These are phyloP conservation scores for Hoplostethus mediterraneus DNA, from an alignment of 2,797 vertebrate species.

Conservation along the genomic window DNA sequence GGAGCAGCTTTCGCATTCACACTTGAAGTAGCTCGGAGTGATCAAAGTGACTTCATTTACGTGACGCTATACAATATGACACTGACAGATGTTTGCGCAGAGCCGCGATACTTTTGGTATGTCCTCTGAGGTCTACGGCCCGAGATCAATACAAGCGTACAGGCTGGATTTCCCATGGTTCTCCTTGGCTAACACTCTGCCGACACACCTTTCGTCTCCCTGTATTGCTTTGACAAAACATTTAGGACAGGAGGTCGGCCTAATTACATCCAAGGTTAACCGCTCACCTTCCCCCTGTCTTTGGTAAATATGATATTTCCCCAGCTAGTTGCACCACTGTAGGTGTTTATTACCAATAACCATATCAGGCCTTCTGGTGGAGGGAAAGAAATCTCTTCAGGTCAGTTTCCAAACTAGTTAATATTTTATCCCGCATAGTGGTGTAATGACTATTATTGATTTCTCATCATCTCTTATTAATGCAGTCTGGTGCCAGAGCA, in stretches of 20 bases:
- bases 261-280: constrained; percentile 70
- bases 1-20: constrained; percentile 63
- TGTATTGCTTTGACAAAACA: constrained; percentile 33
- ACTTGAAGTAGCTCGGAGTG: constrained; percentile 66
- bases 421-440: constrained; percentile 83
- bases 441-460: constrained; percentile 84
- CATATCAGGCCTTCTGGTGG: constrained; percentile 58
- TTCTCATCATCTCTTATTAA: constrained; percentile 86
- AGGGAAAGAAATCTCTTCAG: constrained; percentile 71
- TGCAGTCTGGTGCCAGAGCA: constrained; percentile 78
- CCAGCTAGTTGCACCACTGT: constrained; percentile 61
- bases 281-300: constrained; percentile 50
- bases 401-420: constrained; percentile 84
- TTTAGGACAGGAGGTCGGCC: constrained; percentile 49
- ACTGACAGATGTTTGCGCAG: constrained; percentile 70
- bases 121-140: constrained; percentile 53
- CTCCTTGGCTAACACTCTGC: constrained; percentile 37
- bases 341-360: constrained; percentile 80
- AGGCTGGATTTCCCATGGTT: constrained; percentile 48
- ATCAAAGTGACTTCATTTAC: constrained; percentile 71
- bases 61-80: constrained; percentile 51
- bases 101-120: constrained; percentile 51
- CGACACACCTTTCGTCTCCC: constrained; percentile 37
- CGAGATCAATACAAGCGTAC: constrained; percentile 54
- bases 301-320: constrained; percentile 76